Evolutionary conservation across 2,797 vertebrate species (phyloP).

Genomic region (Sebastes oblongus): DNA sequence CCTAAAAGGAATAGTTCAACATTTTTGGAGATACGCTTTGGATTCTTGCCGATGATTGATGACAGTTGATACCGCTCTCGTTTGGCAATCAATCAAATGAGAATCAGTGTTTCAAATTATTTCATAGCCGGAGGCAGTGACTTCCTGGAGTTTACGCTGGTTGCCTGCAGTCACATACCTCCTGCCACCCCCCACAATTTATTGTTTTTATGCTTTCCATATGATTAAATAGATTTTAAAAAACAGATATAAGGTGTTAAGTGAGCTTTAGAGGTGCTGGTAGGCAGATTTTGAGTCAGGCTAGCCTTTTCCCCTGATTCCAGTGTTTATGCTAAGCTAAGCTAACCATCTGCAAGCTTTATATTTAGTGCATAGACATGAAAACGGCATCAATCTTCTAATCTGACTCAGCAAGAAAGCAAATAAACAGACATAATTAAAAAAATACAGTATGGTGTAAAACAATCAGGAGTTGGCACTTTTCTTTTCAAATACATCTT

Average conservation of each 20-base stretch:
- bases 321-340: not conserved
- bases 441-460: slow-evolving; percentile 18
- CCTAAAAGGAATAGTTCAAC: not conserved
- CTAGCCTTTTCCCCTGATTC: not conserved
- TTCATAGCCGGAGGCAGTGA: not conserved
- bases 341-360: not conserved
- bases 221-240: not conserved
- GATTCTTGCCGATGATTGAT: not conserved
- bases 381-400: not conserved
- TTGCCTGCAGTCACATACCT: not conserved
- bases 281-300: not conserved
- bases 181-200: not conserved
- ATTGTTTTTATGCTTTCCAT: not conserved
- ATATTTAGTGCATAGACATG: not conserved
- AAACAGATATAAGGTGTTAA: not conserved
- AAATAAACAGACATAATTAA: slow-evolving; percentile 21
- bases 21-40: not conserved
- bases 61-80: not conserved
- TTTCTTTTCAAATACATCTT: slow-evolving; percentile 30
- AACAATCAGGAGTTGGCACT: slow-evolving; percentile 45
- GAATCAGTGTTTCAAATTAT: not conserved
- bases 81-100: not conserved
- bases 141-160: not conserved
- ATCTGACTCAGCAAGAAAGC: not conserved
- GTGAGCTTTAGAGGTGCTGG: not conserved